phyloP scores from a whole-genome alignment of 2,113 vertebrate species.

The Odontesthes bonariensis region DNA sequence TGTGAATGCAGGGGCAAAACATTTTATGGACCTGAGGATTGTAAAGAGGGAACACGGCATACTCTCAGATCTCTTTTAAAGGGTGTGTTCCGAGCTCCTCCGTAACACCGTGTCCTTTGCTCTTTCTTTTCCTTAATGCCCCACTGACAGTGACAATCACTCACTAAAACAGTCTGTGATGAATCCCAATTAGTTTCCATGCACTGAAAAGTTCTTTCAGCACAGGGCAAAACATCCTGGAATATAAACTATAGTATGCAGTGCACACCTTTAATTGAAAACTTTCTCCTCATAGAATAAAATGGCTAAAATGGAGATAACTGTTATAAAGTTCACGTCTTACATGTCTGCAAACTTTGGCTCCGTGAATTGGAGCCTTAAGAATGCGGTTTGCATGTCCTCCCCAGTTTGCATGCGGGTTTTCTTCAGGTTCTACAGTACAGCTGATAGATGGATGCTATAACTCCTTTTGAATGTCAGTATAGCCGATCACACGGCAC shows the following conservation, averaged over 20 bases:
- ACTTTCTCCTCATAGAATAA: not conserved
- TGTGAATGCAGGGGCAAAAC: conserved; percentile 26
- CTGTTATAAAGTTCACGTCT: too few species aligned
- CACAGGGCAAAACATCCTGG: not conserved
- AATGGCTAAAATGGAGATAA: not conserved
- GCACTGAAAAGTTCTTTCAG: conserved; percentile 15
- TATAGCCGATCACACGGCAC: not conserved
- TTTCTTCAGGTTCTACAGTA: not conserved
- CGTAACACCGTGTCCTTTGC: conserved; percentile 44
- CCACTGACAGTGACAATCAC: conserved; percentile 12
- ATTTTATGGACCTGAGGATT: conserved; percentile 42
- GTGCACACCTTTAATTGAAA: not conserved
- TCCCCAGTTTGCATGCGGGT: too few species aligned
- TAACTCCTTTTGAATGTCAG: not conserved
- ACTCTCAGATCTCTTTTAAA: conserved; percentile 43
- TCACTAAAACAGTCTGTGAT: conserved; percentile 7
- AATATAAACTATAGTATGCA: not conserved
- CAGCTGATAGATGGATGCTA: too few species aligned
- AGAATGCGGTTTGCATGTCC: not conserved
- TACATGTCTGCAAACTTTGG: too few species aligned
- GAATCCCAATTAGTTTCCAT: conserved; percentile 27
- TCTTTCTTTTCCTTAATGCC: conserved; percentile 26
- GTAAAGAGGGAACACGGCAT: conserved; percentile 55
- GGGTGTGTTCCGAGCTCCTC: conserved; percentile 10
- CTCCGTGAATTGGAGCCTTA: too few species aligned